These are phyloP conservation scores for Hepsetus odoe DNA, from an alignment of 2,113 vertebrate species.

Conservation along the genomic window DNA sequence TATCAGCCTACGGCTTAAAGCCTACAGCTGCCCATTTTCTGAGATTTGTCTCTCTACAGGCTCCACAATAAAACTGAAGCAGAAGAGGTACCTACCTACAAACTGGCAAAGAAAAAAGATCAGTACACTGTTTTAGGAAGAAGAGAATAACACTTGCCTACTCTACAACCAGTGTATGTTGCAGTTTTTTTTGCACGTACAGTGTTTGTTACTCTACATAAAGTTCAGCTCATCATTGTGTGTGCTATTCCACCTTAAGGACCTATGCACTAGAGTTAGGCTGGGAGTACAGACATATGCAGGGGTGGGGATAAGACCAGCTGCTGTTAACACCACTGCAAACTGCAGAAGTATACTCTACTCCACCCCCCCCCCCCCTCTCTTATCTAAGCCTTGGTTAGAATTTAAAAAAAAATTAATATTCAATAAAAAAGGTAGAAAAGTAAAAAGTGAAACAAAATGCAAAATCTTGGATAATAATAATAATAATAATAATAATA, in stretches of 20 bases:
- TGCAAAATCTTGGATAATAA: no score
- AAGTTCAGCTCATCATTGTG: neutral
- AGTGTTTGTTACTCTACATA: neutral
- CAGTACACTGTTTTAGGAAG: neutral
- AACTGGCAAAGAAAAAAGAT: neutral
- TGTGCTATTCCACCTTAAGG: neutral
- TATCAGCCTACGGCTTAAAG: neutral
- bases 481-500: no score
- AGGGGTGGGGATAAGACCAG: neutral
- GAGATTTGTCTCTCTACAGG: neutral
- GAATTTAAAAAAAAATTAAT: no score
- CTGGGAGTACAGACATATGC: neutral
- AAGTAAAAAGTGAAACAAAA: no score
- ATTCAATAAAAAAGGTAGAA: no score
- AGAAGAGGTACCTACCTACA: neutral
- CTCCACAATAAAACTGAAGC: no score
- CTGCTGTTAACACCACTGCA: slow-evolving; percentile 17
- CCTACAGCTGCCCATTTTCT: neutral
- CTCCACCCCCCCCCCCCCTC: neutral
- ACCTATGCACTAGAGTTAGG: neutral
- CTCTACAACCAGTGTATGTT: neutral
- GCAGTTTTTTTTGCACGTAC: neutral
- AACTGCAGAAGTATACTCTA: no score
- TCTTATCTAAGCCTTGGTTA: neutral
- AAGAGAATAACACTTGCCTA: neutral